Conservation (phyloP, 2,888 invertebrate genomes). For the Acrocyrtus sp. region DNA sequence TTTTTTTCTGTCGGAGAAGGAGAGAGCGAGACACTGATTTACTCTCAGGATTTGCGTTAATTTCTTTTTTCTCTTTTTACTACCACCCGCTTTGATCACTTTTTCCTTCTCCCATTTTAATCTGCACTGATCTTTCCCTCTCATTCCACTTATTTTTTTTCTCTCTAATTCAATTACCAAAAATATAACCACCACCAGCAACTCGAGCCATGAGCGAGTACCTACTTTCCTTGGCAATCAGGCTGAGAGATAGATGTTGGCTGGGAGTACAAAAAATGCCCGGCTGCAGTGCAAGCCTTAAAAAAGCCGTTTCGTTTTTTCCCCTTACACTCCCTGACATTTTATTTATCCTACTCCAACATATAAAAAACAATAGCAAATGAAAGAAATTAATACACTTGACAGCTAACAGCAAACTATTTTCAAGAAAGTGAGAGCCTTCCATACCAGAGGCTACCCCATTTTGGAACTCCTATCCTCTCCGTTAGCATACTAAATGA, state of each 20-base stretch:
- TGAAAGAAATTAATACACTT: conserved; percentile 46
- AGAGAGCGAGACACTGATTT: conserved; percentile 61
- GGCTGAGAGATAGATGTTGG: background rate
- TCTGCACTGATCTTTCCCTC: conserved; percentile 62
- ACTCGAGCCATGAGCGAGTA: conserved; percentile 16
- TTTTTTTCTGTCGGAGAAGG: conserved; percentile 10
- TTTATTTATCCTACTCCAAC: conserved; percentile 6
- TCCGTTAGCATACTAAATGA: too few species aligned
- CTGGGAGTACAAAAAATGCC: background rate
- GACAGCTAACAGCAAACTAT: conserved; percentile 27
- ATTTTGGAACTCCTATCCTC: too few species aligned
- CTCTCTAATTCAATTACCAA: conserved; percentile 63
- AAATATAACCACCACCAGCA: conserved; percentile 49
- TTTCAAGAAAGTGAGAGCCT: background rate
- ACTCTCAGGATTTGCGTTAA: conserved; percentile 64
- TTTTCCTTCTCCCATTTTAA: conserved; percentile 63
- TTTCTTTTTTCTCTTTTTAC: conserved; percentile 63
- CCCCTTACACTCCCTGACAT: background rate
- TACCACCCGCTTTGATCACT: conserved; percentile 64
- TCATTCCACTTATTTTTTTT: conserved; percentile 38
- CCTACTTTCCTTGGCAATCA: conserved; percentile 19
- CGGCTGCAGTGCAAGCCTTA: background rate
- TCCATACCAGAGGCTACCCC: too few species aligned
- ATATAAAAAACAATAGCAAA: conserved; percentile 15
- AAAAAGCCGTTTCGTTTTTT: too few species aligned